phyloP scores from a whole-genome alignment of 2,113 vertebrate genomes.

The Delphinus delphis region DNA sequence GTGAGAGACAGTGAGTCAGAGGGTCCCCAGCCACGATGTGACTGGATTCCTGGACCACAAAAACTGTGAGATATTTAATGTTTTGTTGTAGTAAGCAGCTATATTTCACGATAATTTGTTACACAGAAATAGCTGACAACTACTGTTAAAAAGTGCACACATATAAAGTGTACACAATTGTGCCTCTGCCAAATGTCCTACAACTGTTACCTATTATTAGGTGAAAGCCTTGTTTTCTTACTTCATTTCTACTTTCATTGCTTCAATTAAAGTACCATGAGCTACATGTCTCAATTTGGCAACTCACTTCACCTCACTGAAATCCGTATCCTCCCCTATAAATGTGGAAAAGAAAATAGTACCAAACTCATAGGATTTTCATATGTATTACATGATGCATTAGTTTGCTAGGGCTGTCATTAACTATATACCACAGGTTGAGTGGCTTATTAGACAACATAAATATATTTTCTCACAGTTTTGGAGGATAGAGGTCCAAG shows the following conservation, averaged over 20 bases:
- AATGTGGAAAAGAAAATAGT: not conserved
- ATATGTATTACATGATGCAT: not conserved
- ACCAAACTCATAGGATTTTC: not conserved
- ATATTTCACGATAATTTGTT: not conserved
- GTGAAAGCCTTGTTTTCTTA: not conserved
- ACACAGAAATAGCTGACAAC: not conserved
- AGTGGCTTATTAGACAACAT: not conserved
- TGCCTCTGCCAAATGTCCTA: not conserved
- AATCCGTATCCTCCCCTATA: not conserved
- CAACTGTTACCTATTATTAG: not conserved
- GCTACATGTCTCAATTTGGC: not conserved
- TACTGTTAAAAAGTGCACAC: not conserved
- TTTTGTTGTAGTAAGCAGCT: not conserved
- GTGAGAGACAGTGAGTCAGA: not conserved
- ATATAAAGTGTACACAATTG: not conserved
- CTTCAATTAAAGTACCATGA: not conserved
- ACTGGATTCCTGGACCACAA: not conserved
- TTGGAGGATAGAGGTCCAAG: not conserved
- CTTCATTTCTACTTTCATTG: not conserved
- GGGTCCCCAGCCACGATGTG: not conserved
- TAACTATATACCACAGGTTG: not conserved
- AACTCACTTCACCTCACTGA: not conserved
- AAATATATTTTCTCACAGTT: not conserved
- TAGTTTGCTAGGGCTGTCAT: not conserved
- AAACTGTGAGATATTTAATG: not conserved